phyloP scores from a whole-genome alignment of 2,797 vertebrate genomes.

The Bradypodion ventrale region DNA sequence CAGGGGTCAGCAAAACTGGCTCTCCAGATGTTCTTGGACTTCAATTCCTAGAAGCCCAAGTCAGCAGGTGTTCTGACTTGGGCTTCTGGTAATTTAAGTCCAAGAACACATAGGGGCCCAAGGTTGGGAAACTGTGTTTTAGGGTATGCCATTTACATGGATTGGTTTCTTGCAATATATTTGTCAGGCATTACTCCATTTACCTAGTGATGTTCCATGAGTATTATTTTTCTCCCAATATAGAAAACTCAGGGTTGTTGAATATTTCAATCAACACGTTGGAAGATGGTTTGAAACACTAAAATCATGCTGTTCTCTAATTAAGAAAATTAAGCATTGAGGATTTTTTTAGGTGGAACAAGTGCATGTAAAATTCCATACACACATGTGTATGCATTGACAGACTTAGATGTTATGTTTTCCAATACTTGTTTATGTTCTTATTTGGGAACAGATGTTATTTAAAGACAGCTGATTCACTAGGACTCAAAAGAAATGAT shows the following conservation, averaged over 20 bases:
- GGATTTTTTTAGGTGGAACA: conserved; percentile 42
- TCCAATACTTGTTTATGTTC: conserved; percentile 44
- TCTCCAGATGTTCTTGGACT: too few relatives aligned
- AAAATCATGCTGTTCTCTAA: conserved; percentile 19
- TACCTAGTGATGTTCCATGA: not conserved
- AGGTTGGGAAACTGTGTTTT: too few relatives aligned
- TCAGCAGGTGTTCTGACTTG: too few relatives aligned
- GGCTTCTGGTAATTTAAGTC: too few relatives aligned
- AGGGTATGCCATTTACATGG: too few relatives aligned
- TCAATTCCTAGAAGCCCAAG: too few relatives aligned
- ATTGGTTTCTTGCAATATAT: not conserved
- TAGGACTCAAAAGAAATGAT: conserved; percentile 56
- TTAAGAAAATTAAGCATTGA: not conserved
- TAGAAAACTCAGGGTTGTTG: not conserved
- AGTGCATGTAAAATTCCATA: conserved; percentile 25
- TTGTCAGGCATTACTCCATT: not conserved
- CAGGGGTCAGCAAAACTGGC: too few relatives aligned
- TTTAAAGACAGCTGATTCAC: conserved; percentile 66
- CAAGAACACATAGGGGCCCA: too few relatives aligned
- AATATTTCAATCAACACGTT: not conserved
- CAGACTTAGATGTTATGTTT: not conserved
- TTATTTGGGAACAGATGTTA: conserved; percentile 43
- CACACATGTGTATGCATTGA: not conserved
- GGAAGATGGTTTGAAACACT: conserved; percentile 19
- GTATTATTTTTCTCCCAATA: not conserved